These are phyloP conservation scores for Ectemnius lituratus DNA, from an alignment of 2,888 invertebrate genomes.

Conservation along the genomic window DNA sequence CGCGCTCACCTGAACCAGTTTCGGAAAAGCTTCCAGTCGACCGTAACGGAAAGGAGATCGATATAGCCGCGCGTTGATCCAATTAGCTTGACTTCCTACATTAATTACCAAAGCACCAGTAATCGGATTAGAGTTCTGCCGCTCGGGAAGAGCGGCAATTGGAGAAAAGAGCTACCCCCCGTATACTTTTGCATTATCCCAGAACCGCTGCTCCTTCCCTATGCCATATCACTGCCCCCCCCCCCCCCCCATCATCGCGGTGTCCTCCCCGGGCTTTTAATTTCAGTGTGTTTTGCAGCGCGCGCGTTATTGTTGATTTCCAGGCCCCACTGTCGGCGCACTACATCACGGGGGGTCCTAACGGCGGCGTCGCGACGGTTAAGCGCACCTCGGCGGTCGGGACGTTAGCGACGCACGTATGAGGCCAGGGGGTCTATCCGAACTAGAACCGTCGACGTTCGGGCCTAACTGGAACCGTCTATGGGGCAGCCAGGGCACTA, in stretches of 20 bases:
- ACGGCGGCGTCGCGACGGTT: slow-evolving; percentile 80
- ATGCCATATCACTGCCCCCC: background rate
- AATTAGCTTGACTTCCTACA: background rate
- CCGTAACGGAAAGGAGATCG: slow-evolving; percentile 7
- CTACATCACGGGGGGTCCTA: slow-evolving; percentile 78
- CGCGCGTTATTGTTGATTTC: slow-evolving; percentile 30
- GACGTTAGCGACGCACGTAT: slow-evolving; percentile 84
- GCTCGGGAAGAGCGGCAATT: background rate
- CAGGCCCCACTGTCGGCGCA: slow-evolving; percentile 76
- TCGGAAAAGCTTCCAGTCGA: slow-evolving; percentile 5
- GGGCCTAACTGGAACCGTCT: slow-evolving; percentile 51
- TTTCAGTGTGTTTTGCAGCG: slow-evolving; percentile 8
- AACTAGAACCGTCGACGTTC: slow-evolving; percentile 71
- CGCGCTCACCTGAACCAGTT: slow-evolving; percentile 45
- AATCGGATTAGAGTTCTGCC: background rate
- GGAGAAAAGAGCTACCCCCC: background rate
- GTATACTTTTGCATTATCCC: background rate
- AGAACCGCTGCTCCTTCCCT: no score
- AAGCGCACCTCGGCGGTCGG: slow-evolving; percentile 80
- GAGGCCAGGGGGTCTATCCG: slow-evolving; percentile 75
- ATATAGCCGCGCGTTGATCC: slow-evolving; percentile 19
- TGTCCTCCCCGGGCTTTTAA: slow-evolving; percentile 8
- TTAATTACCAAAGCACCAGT: background rate
- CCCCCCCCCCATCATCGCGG: background rate
- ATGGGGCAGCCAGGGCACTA: slow-evolving; percentile 40